Evolutionary conservation across 2,797 vertebrate genomes (phyloP), one percentile per base, ranked within the genome.

Genomic region (Apogon hyalosoma): DNA sequence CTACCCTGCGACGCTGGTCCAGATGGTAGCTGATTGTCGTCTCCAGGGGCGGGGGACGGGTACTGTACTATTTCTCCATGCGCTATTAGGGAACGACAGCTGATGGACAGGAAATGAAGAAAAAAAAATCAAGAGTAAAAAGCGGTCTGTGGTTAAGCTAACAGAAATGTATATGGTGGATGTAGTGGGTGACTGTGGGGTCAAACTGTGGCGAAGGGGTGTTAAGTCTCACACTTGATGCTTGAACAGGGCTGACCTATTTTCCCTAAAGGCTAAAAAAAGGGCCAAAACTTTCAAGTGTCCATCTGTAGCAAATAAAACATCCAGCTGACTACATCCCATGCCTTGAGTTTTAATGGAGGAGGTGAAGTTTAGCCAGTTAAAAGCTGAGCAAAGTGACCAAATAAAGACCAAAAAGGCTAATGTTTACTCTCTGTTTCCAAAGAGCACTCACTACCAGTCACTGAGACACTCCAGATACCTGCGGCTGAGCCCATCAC

Each of bases 351-450:
- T 58, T 53, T 58, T 41, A 77, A 67, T 24, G 0, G 50, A 69
- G 73, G 59, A 64, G 4, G 73, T 68, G 42, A 60, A 73, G 79
- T 81, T 79, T 47, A 74, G 81, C 54, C 73, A 73, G 78, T 67
- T 82, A 67, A 85, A 86, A 88, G 72, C 82, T 72, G 64, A 28
- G 55, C 71, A 91, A 89, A 91, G 85, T 86, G 86, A 91, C 89
- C 85, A 92, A 93, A 93, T 91, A 91, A 90, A 91, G 91, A 84
- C 75, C 87, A 90, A 90, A 89, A 83, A 84, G 82, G 75, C 66
- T 69, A 1, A 33, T 92, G 92, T 94, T 93, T 92, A 94, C 87
- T 74, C 79, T 72, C 19, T 0, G 47, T 56, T 69, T 10, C 65
- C 56, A 66, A 78, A 51, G 70, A 85, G 62, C 55, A 72, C 83